Evolutionary conservation across 2,888 invertebrate species (phyloP).

Genomic region (Auanema freiburgensis): DNA sequence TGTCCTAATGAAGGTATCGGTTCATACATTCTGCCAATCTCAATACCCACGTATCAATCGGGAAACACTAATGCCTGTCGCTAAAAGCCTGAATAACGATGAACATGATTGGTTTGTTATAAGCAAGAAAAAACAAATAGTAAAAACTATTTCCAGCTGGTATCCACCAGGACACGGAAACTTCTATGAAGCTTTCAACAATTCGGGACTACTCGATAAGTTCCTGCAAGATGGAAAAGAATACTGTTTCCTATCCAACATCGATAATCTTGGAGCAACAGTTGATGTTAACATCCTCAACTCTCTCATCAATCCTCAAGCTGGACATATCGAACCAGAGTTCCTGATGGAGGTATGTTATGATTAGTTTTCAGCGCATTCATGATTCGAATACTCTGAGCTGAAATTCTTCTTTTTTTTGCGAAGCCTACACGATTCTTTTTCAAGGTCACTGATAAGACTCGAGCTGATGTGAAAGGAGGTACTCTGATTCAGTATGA

Average conservation of each 20-base stretch:
- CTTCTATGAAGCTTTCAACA: slow-evolving; percentile 92
- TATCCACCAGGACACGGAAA: slow-evolving; percentile 99
- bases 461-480: slow-evolving; percentile 92
- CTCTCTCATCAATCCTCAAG: slow-evolving; percentile 46
- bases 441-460: slow-evolving; percentile 85
- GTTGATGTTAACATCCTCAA: slow-evolving; percentile 86
- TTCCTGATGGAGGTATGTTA: slow-evolving; percentile 85
- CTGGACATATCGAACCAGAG: slow-evolving; percentile 71
- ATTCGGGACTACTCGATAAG: slow-evolving; percentile 85
- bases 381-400: neutral
- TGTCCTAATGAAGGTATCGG: slow-evolving; percentile 73
- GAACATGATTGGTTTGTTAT: slow-evolving; percentile 78
- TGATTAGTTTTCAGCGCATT: neutral
- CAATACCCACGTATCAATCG: slow-evolving; percentile 92
- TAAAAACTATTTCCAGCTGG: slow-evolving; percentile 74
- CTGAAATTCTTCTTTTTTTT: neutral
- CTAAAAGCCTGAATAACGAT: slow-evolving; percentile 76
- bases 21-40: slow-evolving; percentile 95
- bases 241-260: slow-evolving; percentile 81
- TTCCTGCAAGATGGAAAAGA: slow-evolving; percentile 83
- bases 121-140: too few species aligned
- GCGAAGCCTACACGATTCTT: neutral
- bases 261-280: slow-evolving; percentile 97
- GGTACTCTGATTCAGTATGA: slow-evolving; percentile 77
- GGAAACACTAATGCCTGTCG: slow-evolving; percentile 88